phyloP scores from a whole-genome alignment of 2,797 vertebrate species.

The Clarias platycephalus region DNA sequence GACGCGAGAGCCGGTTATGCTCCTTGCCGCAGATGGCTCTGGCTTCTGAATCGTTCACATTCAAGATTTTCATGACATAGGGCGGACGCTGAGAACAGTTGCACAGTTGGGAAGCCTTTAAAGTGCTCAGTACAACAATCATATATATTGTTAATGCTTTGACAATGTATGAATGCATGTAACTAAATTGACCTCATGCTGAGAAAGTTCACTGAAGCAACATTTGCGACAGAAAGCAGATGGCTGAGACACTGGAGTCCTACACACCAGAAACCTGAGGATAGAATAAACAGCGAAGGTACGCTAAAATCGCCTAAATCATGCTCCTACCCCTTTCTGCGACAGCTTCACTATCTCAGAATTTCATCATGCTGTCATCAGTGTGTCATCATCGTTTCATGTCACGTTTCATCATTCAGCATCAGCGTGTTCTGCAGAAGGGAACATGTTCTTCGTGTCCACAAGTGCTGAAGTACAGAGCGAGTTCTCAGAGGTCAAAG shows the following conservation, averaged over 20 bases:
- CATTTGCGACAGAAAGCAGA: neutral
- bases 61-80: neutral
- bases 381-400: too few relatives aligned
- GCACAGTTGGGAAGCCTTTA: neutral
- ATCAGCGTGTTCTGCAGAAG: constrained; percentile 2
- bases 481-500: constrained; percentile 69
- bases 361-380: constrained; percentile 1
- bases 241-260: neutral
- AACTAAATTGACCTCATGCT: neutral
- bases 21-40: neutral
- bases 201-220: neutral
- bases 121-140: neutral
- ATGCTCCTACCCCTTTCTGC: neutral
- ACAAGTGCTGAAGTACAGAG: constrained; percentile 59
- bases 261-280: neutral
- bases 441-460: constrained; percentile 33
- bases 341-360: neutral
- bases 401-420: too few relatives aligned
- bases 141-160: too few relatives aligned
- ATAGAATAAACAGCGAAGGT: too few relatives aligned
- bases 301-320: neutral
- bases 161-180: neutral
- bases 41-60: neutral
- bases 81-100: neutral
- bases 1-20: neutral